A percentile compares a stretch with the other conserved stretches of the same genome.
These are phyloP conservation scores for Parnassius apollo DNA, from an alignment of 2,888 invertebrate genomes.

Conservation along the genomic window DNA sequence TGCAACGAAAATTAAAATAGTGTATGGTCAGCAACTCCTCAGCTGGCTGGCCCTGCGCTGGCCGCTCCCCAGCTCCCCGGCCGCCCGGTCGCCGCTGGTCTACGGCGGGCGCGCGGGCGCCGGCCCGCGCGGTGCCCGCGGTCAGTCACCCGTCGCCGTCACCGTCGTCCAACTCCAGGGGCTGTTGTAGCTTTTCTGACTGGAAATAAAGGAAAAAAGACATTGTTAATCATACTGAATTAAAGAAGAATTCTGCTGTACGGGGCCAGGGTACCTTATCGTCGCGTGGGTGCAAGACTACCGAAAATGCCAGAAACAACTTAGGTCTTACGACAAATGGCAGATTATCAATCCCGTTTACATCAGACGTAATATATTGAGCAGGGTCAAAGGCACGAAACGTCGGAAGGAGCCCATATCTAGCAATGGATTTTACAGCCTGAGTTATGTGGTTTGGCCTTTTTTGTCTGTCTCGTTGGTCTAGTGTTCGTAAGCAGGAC, in stretches of 20 bases:
- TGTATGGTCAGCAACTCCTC: slow-evolving; percentile 12
- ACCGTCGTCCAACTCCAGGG: slow-evolving; percentile 85
- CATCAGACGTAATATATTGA: too few relatives aligned
- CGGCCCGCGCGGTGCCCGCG: slow-evolving; percentile 78
- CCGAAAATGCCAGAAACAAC: too few relatives aligned
- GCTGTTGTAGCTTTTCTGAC: slow-evolving; percentile 82
- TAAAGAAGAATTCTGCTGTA: neutral
- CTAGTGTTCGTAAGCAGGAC: too few relatives aligned
- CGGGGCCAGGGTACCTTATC: too few relatives aligned
- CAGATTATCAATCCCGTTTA: too few relatives aligned
- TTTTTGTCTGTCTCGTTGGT: too few relatives aligned
- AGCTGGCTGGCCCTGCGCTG: slow-evolving; percentile 12
- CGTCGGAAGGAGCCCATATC: too few relatives aligned
- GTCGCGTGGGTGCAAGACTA: too few relatives aligned
- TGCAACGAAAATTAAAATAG: neutral
- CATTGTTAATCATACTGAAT: slow-evolving; percentile 1
- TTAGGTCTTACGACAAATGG: too few relatives aligned
- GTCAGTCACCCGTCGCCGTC: slow-evolving; percentile 84
- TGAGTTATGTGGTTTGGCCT: too few relatives aligned
- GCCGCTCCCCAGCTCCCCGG: slow-evolving; percentile 4
- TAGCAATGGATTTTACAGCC: too few relatives aligned
- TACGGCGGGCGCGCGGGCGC: slow-evolving; percentile 68
- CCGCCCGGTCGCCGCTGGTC: slow-evolving; percentile 37
- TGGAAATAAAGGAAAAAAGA: slow-evolving; percentile 55
- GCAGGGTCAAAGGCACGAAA: too few relatives aligned